Evolutionary conservation across 37 sponge, comb jelly and placozoan species (phyloP), one percentile per base, ranked within the genome.

Genomic region (Tethya wilhelma): DNA sequence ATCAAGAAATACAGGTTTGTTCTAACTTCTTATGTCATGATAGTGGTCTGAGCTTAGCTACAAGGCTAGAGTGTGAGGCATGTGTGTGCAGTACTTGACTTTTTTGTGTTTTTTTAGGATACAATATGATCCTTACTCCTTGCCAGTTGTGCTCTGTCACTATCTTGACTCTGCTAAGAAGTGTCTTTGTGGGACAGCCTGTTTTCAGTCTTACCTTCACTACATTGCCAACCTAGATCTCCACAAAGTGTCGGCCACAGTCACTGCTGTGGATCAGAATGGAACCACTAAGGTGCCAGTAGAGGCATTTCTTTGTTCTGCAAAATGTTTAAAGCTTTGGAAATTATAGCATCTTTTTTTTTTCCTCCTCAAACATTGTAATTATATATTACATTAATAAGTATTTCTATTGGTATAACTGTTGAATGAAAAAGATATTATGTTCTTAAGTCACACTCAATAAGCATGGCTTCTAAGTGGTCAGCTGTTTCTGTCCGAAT

Each of bases 121-220:
- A 9, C 85, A 77, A 9, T 92, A 92, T 63, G 70, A 81, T 67
- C 84, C 93, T 36, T 76, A 84, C 36, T 41, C 42, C 28, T 56
- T 92, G 23, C 88, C 93, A 31, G 85, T 92, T 23, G 44, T 69
- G 8, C 77, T 92, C 45, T 92, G 93, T 59, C 93, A 87, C 76
- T 87, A 87, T 75, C 62, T 92, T 67, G 93, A 92, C 68, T 68
- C 81, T 12, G 89, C 93, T 43, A 87, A 80, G 78, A 84, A 88
- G 81, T 92, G 93, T 62, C 85, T 92, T 20, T 92, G 93, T 84
- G 93, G 93, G 22, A 80, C 4, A 20, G 85, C 89, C 42, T 92
- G 93, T 53, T 84, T 92, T 38, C 59, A 79, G 17, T 72, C 79
- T 31, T 92, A 78, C 74, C 81, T 92, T 7, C 93, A 92, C 39